Conservation (phyloP, 92 coral and sea anemone species). For the Virgularia gustaviana region DNA sequence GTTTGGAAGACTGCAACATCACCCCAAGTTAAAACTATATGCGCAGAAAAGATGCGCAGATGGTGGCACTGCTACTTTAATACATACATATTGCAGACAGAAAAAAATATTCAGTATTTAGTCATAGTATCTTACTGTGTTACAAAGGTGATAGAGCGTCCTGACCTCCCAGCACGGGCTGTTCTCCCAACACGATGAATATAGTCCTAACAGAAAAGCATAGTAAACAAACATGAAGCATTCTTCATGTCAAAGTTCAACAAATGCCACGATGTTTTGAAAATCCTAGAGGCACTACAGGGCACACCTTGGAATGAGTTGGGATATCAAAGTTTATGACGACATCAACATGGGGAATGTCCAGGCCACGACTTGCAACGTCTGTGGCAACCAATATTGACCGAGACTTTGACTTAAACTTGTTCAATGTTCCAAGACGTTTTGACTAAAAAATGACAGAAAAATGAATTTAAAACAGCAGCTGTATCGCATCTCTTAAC, state of each 20-base stretch:
- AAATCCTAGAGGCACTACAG: neutral
- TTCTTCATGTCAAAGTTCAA: too few relatives aligned
- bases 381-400: conserved; percentile 93
- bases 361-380: conserved; percentile 96
- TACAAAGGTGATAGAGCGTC: conserved; percentile 88
- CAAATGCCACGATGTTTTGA: neutral
- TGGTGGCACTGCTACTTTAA: too few relatives aligned
- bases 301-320: conserved; percentile 84
- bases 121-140: conserved; percentile 99
- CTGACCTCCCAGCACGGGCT: conserved; percentile 96
- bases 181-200: conserved; percentile 98
- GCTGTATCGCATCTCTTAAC: too few relatives aligned
- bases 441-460: conserved; percentile 61
- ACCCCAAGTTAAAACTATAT: too few relatives aligned
- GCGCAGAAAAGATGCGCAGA: too few relatives aligned
- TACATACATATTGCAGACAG: too few relatives aligned
- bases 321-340: conserved; percentile 98
- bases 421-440: conserved; percentile 88
- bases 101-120: too few relatives aligned
- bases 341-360: conserved; percentile 93
- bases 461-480: neutral
- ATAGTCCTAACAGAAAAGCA: conserved; percentile 64
- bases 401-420: conserved; percentile 84
- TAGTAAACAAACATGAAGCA: too few relatives aligned
- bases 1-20: too few relatives aligned